Base-by-base conservation (phyloP, 2,888 invertebrate species). In the Elysia crispata region DNA sequence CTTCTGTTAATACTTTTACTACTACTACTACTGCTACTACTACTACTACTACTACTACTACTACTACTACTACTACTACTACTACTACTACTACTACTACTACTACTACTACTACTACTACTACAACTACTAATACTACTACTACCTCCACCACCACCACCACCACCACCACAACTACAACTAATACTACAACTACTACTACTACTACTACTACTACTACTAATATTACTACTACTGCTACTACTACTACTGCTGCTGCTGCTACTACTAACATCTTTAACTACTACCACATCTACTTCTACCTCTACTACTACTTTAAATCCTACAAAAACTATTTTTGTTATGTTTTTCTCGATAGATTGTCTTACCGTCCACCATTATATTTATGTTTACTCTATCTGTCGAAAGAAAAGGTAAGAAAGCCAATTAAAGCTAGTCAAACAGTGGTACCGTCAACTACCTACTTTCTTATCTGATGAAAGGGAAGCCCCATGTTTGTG, bases 51-150 rank as follows among this genome's bases (percentile, higher is more conserved):
- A 60, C 60, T 60, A 60, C 60, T 60, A 60, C 60, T 60, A 60
- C 60, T 60, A 60, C 60, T 60, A 60, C 60, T 60, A 60, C 60
- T 60, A 60, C 60, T 60, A 60, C 60, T 60, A 60, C 60, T 60
- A 60, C 60, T 60, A 60, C 60, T 60, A 60, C 60, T 60, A 60
- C 60, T 60, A 60, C 60, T 60, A 60, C 60, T 60, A 60, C 60
- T 60, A 60, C 6, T 60, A 60, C 6, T 60, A 23, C n/a, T 5
- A 13, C 6, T n/a, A 60, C 3, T n/a, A 60, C 60, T n/a, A 60
- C 60, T n/a, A 60, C 15, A 5, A 60, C 60, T 41, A 6, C 41
- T 41, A 6, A 3, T 11, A 41, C 3, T 41, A 41, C 11, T 41
- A 41, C 41, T 41, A 41, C 11, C 11, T 11, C 60, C 15, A 60